Percentiles rank a stretch among this genome's conserved stretches.
phyloP scores from a whole-genome alignment of 2,888 invertebrate species.

The Zygothrica quintamaculata region DNA sequence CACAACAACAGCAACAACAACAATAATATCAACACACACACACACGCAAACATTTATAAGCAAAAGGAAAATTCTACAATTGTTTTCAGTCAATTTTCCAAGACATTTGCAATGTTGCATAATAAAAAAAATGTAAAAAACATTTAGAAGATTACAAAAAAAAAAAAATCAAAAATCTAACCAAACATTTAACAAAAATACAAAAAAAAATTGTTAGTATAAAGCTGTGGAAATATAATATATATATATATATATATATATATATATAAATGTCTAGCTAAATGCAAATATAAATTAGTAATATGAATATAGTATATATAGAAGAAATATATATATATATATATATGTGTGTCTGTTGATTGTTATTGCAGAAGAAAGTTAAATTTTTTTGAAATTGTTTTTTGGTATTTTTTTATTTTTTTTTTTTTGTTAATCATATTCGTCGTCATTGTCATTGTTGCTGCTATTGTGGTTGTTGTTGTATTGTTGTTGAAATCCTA shows the following conservation, averaged over 20 bases:
- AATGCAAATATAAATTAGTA: conserved; percentile 30
- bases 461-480: conserved; percentile 11
- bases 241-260: conserved; percentile 5
- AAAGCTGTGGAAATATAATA: conserved; percentile 18
- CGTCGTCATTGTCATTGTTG: conserved; percentile 20
- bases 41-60: background rate
- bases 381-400: background rate
- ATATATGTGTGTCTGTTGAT: conserved; percentile 23
- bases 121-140: background rate
- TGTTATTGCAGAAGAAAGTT: conserved; percentile 30
- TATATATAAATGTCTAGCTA: conserved; percentile 53
- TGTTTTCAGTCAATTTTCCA: background rate
- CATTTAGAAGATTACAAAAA: background rate
- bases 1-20: conserved; percentile 18
- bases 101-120: background rate
- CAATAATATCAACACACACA: conserved; percentile 5
- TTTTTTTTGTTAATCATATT: conserved; percentile 21
- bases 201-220: conserved; percentile 7
- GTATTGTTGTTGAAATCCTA: conserved; percentile 14
- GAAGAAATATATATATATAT: background rate
- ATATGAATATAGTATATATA: conserved; percentile 2
- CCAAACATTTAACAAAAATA: background rate
- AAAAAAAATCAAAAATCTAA: background rate
- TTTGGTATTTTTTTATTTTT: conserved; percentile 21
- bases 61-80: background rate